These are phyloP conservation scores for Pheosia gnoma DNA, from an alignment of 2,888 invertebrate species.

Conservation along the genomic window DNA sequence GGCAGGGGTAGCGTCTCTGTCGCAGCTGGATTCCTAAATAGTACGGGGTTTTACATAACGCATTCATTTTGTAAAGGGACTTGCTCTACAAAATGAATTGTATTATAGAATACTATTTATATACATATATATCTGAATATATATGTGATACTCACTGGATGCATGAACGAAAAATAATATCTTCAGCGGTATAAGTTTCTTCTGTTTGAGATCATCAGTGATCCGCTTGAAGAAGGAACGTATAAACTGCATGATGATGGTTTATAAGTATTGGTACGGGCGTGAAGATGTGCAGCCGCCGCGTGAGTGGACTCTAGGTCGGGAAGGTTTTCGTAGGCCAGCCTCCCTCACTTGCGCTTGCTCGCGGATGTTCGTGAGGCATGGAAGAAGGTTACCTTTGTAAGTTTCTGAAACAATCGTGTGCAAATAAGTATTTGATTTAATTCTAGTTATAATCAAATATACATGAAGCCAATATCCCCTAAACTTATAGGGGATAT, in stretches of 20 bases:
- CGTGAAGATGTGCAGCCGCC: conserved; percentile 5
- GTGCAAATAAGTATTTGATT: no score
- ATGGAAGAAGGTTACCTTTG: conserved; percentile 59
- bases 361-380: conserved; percentile 59
- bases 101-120: no score
- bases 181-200: conserved; percentile 89
- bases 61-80: no score
- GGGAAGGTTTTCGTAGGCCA: conserved; percentile 64
- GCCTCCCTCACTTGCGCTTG: conserved; percentile 57
- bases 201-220: conserved; percentile 87
- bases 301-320: conserved; percentile 47
- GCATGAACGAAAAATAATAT: conserved; percentile 91
- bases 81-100: no score
- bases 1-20: no score
- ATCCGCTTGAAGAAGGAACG: conserved; percentile 87
- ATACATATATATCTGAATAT: no score
- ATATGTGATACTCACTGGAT: conserved; percentile 86
- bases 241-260: conserved; percentile 82
- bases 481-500: no score
- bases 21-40: no score
- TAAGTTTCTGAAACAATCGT: conserved; percentile 55
- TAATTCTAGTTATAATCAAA: no score
- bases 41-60: no score
- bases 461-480: no score
- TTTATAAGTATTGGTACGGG: conserved; percentile 20